These are phyloP conservation scores for Malurus alboscapulatus DNA, from an alignment of 2,113 vertebrate genomes.

Conservation along the genomic window DNA sequence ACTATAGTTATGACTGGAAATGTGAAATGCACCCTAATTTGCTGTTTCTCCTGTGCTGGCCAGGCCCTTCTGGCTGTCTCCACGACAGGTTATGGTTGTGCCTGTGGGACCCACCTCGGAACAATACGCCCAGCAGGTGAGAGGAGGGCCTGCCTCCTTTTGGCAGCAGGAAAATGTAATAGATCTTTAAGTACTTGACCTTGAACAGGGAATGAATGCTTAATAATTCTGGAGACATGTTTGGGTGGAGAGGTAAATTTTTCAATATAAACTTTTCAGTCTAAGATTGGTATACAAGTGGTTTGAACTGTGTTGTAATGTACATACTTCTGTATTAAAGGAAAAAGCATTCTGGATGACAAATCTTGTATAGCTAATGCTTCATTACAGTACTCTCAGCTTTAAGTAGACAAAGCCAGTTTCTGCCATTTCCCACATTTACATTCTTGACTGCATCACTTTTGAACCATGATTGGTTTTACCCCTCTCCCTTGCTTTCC, in stretches of 20 bases:
- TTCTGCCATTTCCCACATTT: neutral
- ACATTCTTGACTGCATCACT: neutral
- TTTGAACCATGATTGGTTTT: neutral
- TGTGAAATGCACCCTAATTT: neutral
- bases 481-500: neutral
- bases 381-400: neutral
- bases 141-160: neutral
- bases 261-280: neutral
- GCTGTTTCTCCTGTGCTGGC: neutral
- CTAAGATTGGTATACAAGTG: neutral
- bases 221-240: accelerated
- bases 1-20: neutral
- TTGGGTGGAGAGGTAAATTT: too few relatives aligned
- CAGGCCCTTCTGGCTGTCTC: constrained; percentile 96
- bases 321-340: neutral
- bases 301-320: neutral
- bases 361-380: neutral
- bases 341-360: neutral
- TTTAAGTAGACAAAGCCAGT: neutral
- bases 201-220: neutral
- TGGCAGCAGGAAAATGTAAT: neutral
- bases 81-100: constrained; percentile 90
- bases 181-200: neutral
- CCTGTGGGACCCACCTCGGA: constrained; percentile 87
- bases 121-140: constrained; percentile 85